A percentile compares a stretch with the other conserved stretches of the same genome.
Evolutionary conservation across 2,888 invertebrate genomes (phyloP).

Genomic region (Gordius sp.): DNA sequence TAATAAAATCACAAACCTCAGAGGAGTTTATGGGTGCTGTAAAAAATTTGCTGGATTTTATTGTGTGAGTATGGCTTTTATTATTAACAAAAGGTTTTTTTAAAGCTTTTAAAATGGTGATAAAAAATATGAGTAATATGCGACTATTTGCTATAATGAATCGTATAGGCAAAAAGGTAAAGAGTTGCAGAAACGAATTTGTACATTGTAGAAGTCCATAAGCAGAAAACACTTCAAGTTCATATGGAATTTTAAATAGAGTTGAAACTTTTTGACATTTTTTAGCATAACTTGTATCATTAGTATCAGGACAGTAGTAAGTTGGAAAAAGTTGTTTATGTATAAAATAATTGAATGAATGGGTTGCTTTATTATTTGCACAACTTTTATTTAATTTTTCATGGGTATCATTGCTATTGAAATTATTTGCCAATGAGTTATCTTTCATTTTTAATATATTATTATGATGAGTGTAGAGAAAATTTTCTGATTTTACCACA

Average conservation of each 20-base stretch:
- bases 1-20: slow-evolving; percentile 5
- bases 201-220: slow-evolving; percentile 13
- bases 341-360: slow-evolving; percentile 6
- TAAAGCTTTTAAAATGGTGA: too few relatives aligned
- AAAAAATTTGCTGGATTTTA: too few relatives aligned
- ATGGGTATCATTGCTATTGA: background rate
- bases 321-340: background rate
- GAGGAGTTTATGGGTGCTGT: background rate
- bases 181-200: slow-evolving; percentile 6
- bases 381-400: background rate
- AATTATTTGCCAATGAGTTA: too few relatives aligned
- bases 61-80: too few relatives aligned
- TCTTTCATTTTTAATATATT: too few relatives aligned
- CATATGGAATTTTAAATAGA: background rate
- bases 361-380: background rate
- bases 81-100: too few relatives aligned
- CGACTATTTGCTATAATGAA: slow-evolving; percentile 11
- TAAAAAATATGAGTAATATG: too few relatives aligned
- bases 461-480: too few relatives aligned
- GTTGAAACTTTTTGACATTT: slow-evolving; percentile 13
- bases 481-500: too few relatives aligned
- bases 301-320: background rate
- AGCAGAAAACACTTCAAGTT: background rate
- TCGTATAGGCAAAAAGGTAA: slow-evolving; percentile 2
- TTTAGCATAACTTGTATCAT: slow-evolving; percentile 10